phyloP scores from a whole-genome alignment of 2,113 vertebrate genomes.

The Pterophyllum scalare region DNA sequence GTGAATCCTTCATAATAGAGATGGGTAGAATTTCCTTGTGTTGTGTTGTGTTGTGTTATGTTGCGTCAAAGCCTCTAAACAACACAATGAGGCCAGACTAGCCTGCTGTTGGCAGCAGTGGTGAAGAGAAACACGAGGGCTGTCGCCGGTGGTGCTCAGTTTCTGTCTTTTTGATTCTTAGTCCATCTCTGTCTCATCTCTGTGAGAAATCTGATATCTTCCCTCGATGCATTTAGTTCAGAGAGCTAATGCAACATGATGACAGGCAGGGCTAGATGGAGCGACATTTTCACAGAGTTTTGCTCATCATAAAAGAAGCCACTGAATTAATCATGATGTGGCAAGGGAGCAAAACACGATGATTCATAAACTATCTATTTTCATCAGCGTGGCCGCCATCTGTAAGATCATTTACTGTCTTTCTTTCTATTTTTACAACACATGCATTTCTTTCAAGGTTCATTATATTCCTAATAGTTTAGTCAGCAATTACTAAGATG shows the following conservation, averaged over 20 bases:
- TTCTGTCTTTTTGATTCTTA: conserved; percentile 48
- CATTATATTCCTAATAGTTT: conserved; percentile 18
- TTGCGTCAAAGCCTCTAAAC: conserved; percentile 54
- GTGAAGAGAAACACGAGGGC: conserved; percentile 55
- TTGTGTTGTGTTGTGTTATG: conserved; percentile 35
- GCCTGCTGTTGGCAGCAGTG: conserved; percentile 56
- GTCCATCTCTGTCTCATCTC: conserved; percentile 50
- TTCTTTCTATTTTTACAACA: conserved; percentile 20
- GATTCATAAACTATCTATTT: conserved; percentile 28
- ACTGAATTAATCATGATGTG: conserved; percentile 50
- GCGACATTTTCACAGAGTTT: conserved; percentile 45
- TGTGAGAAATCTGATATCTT: conserved; percentile 49
- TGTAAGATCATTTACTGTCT: conserved; percentile 6
- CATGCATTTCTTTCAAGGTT: conserved; percentile 25
- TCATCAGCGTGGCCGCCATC: conserved; percentile 17
- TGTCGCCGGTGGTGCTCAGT: conserved; percentile 22
- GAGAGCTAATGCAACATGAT: conserved; percentile 56
- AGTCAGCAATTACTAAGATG: conserved; percentile 30
- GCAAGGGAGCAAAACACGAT: conserved; percentile 35
- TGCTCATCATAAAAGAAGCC: conserved; percentile 35
- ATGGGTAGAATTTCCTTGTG: conserved; percentile 50
- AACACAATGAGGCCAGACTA: conserved; percentile 48
- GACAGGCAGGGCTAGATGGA: conserved; percentile 53
- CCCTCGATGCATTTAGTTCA: conserved; percentile 36
- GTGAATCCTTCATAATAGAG: conserved; percentile 56